Percentiles rank a stretch among this genome's conserved stretches.
These are phyloP conservation scores for Hemichromis elongatus DNA, from an alignment of 2,113 vertebrate genomes.

Conservation along the genomic window DNA sequence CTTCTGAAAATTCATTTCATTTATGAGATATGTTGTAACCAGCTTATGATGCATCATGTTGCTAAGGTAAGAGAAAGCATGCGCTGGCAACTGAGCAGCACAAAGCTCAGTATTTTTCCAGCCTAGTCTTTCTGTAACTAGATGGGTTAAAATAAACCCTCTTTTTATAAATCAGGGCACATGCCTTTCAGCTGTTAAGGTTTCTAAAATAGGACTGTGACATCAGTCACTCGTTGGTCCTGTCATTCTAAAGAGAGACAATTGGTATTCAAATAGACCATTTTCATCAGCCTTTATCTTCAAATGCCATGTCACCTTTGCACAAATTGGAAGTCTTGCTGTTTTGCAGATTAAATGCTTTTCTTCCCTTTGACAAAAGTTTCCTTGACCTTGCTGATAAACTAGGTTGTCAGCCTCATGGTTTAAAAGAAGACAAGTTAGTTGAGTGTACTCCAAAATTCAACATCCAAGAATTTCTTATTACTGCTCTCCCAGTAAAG, in stretches of 20 bases:
- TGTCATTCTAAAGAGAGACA: constrained; percentile 28
- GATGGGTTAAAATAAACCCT: constrained; percentile 34
- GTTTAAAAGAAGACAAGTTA: constrained; percentile 11
- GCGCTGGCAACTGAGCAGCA: constrained; percentile 14
- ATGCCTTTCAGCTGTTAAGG: constrained; percentile 8
- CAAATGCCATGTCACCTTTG: constrained; percentile 41
- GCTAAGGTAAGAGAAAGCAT: constrained; percentile 27
- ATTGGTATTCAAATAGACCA: constrained; percentile 38
- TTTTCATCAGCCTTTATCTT: constrained; percentile 55
- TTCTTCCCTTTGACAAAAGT: background rate
- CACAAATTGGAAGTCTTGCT: constrained; percentile 44
- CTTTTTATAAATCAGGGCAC: constrained; percentile 31
- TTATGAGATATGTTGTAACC: constrained; percentile 9
- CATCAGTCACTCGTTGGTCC: constrained; percentile 25
- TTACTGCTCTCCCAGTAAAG: background rate
- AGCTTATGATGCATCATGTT: constrained; percentile 10
- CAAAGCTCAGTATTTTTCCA: constrained; percentile 12
- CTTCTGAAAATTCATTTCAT: background rate
- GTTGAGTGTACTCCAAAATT: background rate
- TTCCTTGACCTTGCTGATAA: constrained; percentile 55
- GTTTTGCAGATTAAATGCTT: constrained; percentile 32
- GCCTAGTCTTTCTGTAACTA: constrained; percentile 26
- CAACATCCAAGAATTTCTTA: background rate
- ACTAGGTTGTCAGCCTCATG: constrained; percentile 24
- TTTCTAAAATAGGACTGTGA: constrained; percentile 48